Evolutionary conservation across 1,140 invertebrate species (phyloP).

Genomic region (Platorchestia sp.): DNA sequence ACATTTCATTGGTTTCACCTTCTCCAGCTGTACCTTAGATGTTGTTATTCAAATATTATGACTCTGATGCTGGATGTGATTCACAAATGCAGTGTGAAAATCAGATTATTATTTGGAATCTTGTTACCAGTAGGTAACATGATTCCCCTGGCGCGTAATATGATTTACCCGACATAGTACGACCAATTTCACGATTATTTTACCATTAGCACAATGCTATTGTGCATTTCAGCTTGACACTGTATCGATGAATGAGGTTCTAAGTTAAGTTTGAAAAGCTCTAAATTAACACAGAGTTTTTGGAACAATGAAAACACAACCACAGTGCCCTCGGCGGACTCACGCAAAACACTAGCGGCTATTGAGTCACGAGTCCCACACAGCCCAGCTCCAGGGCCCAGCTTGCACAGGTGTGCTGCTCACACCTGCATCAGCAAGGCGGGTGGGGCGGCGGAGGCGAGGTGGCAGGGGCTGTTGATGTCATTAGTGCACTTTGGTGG

Average conservation of each 20-base stretch:
- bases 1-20: neutral
- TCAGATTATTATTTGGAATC: neutral
- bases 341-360: neutral
- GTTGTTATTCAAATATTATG: neutral
- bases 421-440: neutral
- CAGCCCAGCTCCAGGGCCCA: neutral
- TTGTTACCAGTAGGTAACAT: neutral
- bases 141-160: neutral
- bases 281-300: neutral
- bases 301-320: neutral
- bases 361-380: neutral
- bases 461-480: neutral
- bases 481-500: neutral
- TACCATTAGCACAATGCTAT: neutral
- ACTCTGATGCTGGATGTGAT: neutral
- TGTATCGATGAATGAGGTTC: neutral
- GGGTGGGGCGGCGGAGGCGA: too few species aligned
- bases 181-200: neutral
- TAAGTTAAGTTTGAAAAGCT: neutral
- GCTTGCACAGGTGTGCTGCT: neutral
- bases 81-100: neutral
- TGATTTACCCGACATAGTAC: neutral
- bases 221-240: neutral
- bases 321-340: neutral
- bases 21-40: neutral